Evolutionary conservation across 2,888 invertebrate species (phyloP).

Genomic region (Slavum lentiscoides): DNA sequence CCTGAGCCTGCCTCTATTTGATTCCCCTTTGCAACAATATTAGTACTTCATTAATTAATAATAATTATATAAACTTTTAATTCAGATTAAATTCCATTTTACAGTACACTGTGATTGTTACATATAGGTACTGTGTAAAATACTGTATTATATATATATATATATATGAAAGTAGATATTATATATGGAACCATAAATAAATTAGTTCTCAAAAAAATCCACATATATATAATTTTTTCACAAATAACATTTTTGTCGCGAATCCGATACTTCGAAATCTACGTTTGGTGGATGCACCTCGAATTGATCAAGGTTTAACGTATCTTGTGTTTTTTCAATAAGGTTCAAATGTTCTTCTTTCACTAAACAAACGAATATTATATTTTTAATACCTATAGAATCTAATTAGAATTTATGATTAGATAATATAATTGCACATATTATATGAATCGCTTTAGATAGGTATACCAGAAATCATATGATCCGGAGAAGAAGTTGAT

Average conservation of each 20-base stretch:
- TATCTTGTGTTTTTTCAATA: constrained; percentile 44
- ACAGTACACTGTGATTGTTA: neutral
- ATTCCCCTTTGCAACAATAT: constrained; percentile 31
- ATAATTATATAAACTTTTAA: constrained; percentile 36
- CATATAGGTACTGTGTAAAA: constrained; percentile 1
- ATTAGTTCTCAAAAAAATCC: neutral
- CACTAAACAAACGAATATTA: constrained; percentile 22
- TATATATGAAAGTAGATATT: neutral
- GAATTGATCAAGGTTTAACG: constrained; percentile 43
- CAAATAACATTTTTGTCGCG: constrained; percentile 50
- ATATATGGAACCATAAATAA: constrained; percentile 25
- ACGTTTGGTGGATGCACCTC: constrained; percentile 39
- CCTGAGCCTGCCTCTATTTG: neutral
- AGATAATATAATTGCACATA: neutral
- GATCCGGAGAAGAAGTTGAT: constrained; percentile 51
- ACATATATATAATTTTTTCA: neutral
- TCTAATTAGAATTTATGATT: neutral
- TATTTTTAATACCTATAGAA: neutral
- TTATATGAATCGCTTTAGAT: neutral
- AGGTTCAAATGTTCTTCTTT: constrained; percentile 48
- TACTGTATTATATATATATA: constrained; percentile 5
- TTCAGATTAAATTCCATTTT: neutral
- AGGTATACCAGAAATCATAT: constrained; percentile 30
- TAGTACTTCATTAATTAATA: neutral
- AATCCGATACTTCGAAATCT: constrained; percentile 45